Evolutionary conservation across 2,113 vertebrate genomes (phyloP).

Genomic region (Casuarius casuarius): DNA sequence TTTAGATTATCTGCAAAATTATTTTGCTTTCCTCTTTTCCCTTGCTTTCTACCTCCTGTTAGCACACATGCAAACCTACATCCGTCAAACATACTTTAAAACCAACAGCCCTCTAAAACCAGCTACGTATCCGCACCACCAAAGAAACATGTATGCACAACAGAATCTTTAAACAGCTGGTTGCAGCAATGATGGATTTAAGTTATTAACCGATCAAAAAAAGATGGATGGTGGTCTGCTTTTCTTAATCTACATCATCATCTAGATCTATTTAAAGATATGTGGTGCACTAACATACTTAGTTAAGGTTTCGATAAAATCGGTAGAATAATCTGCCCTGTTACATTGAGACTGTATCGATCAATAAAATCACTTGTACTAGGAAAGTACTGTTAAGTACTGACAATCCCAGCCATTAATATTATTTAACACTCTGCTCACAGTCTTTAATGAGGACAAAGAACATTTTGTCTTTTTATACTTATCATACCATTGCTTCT

Average conservation of each 20-base stretch:
- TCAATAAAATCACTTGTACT: slow-evolving; percentile 98
- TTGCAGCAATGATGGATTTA: slow-evolving; percentile 97
- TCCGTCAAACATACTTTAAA: slow-evolving; percentile 40
- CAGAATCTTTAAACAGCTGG: slow-evolving; percentile 75
- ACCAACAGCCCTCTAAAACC: slow-evolving; percentile 33
- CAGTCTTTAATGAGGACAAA: slow-evolving; percentile 94
- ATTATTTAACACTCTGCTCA: slow-evolving; percentile 97
- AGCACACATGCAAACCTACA: neutral
- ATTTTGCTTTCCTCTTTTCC: neutral
- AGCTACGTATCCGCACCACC: slow-evolving; percentile 36
- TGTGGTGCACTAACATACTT: slow-evolving; percentile 93
- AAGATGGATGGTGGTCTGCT: slow-evolving; percentile 97
- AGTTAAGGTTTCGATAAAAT: slow-evolving; percentile 98
- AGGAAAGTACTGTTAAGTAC: slow-evolving; percentile 91
- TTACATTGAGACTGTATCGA: slow-evolving; percentile 85
- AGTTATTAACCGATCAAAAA: slow-evolving; percentile 99
- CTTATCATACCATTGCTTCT: slow-evolving; percentile 57
- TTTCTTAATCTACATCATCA: slow-evolving; percentile 99
- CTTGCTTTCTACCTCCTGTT: neutral
- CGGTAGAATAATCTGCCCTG: slow-evolving; percentile 90
- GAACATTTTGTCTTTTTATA: slow-evolving; percentile 78
- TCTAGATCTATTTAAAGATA: slow-evolving; percentile 99
- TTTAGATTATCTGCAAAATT: slow-evolving; percentile 29
- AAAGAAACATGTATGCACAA: slow-evolving; percentile 77
- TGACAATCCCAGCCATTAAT: slow-evolving; percentile 96